A percentile compares a stretch with the other conserved stretches of the same genome.
Conservation (phyloP, 2,888 invertebrate species). For the Oligia fasciuncula region DNA sequence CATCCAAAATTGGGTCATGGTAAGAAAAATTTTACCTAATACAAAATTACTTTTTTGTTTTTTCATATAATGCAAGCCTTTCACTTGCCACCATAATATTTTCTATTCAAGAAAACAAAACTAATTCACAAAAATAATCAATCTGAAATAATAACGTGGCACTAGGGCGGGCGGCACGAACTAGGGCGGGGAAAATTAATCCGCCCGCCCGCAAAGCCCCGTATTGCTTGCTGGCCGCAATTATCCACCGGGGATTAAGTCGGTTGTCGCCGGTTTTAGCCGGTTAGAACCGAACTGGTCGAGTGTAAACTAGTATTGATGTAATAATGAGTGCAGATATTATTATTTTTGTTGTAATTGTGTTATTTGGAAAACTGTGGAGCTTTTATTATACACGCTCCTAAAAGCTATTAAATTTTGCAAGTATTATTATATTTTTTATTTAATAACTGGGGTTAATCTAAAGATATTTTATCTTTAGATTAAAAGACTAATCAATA, state of each 20-base stretch:
- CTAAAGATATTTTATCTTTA: background rate
- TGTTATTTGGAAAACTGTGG: background rate
- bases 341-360: constrained; percentile 6
- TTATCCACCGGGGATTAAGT: constrained; percentile 79
- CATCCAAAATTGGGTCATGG: background rate
- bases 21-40: too few species aligned
- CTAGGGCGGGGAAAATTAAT: constrained; percentile 80
- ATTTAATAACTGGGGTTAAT: background rate
- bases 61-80: background rate
- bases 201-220: constrained; percentile 75
- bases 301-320: constrained; percentile 61
- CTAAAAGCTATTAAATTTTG: background rate
- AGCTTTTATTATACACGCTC: background rate
- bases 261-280: constrained; percentile 64
- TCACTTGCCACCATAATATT: background rate
- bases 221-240: constrained; percentile 79
- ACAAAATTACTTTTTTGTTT: background rate
- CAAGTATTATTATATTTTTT: background rate
- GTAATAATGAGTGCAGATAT: constrained; percentile 35
- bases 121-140: constrained; percentile 52
- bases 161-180: constrained; percentile 67
- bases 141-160: constrained; percentile 54
- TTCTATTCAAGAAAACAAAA: constrained; percentile 30
- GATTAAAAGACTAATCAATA: background rate
- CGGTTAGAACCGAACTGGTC: constrained; percentile 53